Evolutionary conservation across 2,797 vertebrate genomes (phyloP).

Genomic region (Arrhamphus sclerolepis): DNA sequence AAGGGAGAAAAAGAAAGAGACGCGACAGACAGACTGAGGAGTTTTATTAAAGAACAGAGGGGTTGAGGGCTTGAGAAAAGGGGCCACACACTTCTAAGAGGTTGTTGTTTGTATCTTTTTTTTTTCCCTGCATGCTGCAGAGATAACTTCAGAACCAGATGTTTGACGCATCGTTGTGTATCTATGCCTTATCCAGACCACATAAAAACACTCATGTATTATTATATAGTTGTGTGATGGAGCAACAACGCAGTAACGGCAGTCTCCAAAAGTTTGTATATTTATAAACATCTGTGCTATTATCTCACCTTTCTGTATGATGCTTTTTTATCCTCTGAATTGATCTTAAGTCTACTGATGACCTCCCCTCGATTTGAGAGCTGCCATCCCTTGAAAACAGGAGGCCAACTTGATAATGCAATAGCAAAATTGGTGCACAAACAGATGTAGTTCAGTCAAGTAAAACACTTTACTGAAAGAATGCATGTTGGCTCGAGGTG

Average conservation of each 20-base stretch:
- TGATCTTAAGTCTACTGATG: no score
- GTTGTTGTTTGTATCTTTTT: neutral
- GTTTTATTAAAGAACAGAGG: slow-evolving; percentile 48
- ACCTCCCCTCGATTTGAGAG: no score
- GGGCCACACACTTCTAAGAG: slow-evolving; percentile 1
- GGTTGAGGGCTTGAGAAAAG: slow-evolving; percentile 8
- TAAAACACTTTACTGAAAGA: slow-evolving; percentile 2
- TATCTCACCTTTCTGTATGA: no score
- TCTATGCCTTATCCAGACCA: no score
- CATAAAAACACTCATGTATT: no score
- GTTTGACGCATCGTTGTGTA: no score
- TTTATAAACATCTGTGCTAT: no score
- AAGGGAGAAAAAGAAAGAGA: slow-evolving; percentile 28
- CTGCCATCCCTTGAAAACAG: no score
- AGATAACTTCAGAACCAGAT: neutral
- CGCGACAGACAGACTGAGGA: slow-evolving; percentile 27
- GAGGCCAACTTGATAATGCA: neutral
- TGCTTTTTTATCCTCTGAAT: no score
- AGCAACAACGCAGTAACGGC: no score
- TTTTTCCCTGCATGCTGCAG: neutral
- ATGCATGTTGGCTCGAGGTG: neutral
- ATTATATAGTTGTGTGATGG: no score
- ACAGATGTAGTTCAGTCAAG: neutral
- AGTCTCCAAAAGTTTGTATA: no score
- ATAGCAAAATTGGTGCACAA: neutral